phyloP scores from a whole-genome alignment of 2,888 invertebrate genomes.

The Gryllus longicercus region DNA sequence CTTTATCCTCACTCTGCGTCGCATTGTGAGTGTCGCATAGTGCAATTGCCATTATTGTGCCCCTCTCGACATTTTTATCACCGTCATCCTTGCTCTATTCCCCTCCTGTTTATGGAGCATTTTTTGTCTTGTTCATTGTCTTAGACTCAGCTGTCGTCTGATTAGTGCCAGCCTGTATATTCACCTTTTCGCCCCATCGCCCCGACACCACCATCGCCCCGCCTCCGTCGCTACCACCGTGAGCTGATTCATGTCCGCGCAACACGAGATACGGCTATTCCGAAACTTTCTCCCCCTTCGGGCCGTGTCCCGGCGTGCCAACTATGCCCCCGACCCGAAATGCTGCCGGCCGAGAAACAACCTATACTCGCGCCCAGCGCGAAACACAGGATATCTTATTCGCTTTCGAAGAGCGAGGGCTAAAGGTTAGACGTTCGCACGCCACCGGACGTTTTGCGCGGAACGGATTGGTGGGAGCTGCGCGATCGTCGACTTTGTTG shows the following conservation, averaged over 20 bases:
- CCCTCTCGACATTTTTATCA: no score
- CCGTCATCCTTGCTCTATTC: no score
- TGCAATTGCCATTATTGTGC: no score
- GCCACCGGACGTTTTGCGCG: background rate
- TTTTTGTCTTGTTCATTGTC: no score
- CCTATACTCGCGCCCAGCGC: background rate
- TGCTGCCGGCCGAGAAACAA: background rate
- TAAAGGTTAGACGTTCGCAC: background rate
- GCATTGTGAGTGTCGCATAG: no score
- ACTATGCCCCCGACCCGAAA: background rate
- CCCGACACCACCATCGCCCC: background rate
- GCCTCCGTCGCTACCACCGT: background rate
- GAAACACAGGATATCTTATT: slow-evolving; percentile 17
- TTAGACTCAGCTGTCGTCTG: no score
- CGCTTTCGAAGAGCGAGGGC: slow-evolving; percentile 6
- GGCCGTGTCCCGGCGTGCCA: background rate
- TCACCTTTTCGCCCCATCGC: background rate
- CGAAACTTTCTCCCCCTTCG: background rate
- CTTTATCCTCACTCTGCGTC: no score
- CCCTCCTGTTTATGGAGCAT: no score
- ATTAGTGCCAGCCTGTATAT: no score
- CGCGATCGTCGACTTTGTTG: no score
- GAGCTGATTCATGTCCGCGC: background rate
- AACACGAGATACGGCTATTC: background rate
- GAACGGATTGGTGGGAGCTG: no score